Evolutionary conservation across 1,140 invertebrate species (phyloP), one percentile per base, ranked within the genome.

Genomic region (Pectinophora gossypiella): DNA sequence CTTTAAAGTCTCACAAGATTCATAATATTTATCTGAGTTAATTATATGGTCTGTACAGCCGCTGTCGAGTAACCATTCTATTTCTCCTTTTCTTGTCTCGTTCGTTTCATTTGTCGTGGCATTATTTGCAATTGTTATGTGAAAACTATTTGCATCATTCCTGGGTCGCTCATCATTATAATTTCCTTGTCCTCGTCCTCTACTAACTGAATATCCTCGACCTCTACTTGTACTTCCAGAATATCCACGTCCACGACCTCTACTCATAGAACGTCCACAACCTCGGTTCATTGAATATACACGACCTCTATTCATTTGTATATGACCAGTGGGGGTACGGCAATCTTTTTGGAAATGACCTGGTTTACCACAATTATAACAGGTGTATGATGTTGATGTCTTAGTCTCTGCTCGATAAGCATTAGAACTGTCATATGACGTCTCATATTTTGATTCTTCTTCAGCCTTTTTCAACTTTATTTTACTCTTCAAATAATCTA

Each of bases 401-500:
- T 42, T 27, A 35, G 48, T 68, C 71, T 64, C 63, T 5, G 56
- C 65, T 55, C 16, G 13, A 64, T 66, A 66, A 60, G 61, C 67
- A 51, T 56, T 69, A 5, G 67, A 43, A 65, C 64, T 70, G n/a
- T 50, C 66, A 38, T 54, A 62, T 78, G 49, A 61, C 59, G 18
- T 61, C 59, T 7, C 47, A 35, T 0, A 5, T 38, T 38, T 38
- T n/a, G 7, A 7, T 18, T 18, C 19, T 18, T 66, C 45, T 13
- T 19, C 48, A 48, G 22, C 51, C 1, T 68, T 76, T 72, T 78
- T 68, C 58, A 63, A 65, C 59, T 74, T 71, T 51, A 86, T 81
- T 76, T 85, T 85, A 27, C 43, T 66, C 19, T 62, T 51, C 40
- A 87, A 51, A 68, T 85, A 87, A 27, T 86, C 77, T 10, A 75